phyloP scores from a whole-genome alignment of 2,888 invertebrate species.

The Limenitis camilla region DNA sequence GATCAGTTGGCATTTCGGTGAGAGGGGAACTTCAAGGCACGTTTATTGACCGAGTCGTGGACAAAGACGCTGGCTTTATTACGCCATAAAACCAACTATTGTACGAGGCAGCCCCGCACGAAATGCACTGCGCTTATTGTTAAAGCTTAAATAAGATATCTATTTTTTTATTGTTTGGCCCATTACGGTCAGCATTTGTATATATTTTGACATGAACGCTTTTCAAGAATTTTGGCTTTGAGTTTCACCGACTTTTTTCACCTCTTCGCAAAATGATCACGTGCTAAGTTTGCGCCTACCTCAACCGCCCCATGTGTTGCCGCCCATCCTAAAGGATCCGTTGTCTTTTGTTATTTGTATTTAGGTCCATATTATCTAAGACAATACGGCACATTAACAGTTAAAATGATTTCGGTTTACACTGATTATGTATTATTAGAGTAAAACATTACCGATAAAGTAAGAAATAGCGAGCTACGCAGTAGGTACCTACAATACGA shows the following conservation, averaged over 20 bases:
- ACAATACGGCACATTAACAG: constrained; percentile 20
- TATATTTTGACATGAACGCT: constrained; percentile 68
- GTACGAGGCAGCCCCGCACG: constrained; percentile 50
- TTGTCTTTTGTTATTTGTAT: constrained; percentile 10
- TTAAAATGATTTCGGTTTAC: constrained; percentile 23
- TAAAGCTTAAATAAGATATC: constrained; percentile 70
- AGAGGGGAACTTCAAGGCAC: constrained; percentile 34
- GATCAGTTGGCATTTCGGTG: constrained; percentile 30
- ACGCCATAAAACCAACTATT: constrained; percentile 62
- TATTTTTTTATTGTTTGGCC: constrained; percentile 65
- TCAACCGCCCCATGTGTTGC: constrained; percentile 10
- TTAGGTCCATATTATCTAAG: constrained; percentile 14
- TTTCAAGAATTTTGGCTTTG: constrained; percentile 48
- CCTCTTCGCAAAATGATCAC: constrained; percentile 54
- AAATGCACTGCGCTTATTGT: constrained; percentile 63
- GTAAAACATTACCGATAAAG: constrained; percentile 1
- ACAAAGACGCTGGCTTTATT: constrained; percentile 65
- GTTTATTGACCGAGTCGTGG: constrained; percentile 57
- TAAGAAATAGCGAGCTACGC: too few relatives aligned
- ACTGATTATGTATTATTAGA: constrained; percentile 16
- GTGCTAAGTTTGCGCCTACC: constrained; percentile 39
- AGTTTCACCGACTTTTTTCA: constrained; percentile 41
- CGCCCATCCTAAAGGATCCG: background rate
- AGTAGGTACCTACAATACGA: too few relatives aligned
- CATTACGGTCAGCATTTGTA: constrained; percentile 62